Base-by-base conservation (phyloP, 2,113 vertebrate genomes). In the Eptatretus burgeri region DNA sequence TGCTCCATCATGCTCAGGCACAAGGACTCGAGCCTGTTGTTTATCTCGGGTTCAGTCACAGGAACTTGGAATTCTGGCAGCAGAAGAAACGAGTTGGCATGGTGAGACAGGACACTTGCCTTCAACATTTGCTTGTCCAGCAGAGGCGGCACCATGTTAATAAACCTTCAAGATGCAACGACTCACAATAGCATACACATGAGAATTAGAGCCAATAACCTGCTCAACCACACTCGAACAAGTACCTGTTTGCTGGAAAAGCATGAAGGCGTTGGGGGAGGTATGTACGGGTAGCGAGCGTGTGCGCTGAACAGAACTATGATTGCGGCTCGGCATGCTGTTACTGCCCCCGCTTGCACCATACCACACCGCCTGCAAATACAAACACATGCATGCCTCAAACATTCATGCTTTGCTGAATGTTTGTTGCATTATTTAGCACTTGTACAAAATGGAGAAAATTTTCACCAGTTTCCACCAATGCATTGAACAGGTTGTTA, bases 1-100 rank as follows among this genome's bases (percentile, higher is more conserved):
- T 88, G 85, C 79, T 91, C 84, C 51, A 84, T 91, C 85, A 88
- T 91, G 79, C 85, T 88, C 78, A 91, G 81, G 77, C 85, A 91
- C 76, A 91, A 78, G 68, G 85, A 91, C 76, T 91, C 85, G 80
- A 91, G 77, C 71, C 82, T 86, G 67, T 84, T 84, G 75, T 88
- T 88, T 73, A 91, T 91, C 77, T 91, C 85, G 73, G 84, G 78
- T 74, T 91, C 84, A 62, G 81, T 78, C 70, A 82, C 84, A 69
- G 82, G 82, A 73, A 81, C 78, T 72, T 82, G 81, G 80, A 83
- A 91, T 75, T 91, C 85, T 91, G 70, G 12, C 14, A 51, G 52
- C 50, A 63, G 11, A 66, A 12, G 14, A 50, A 50, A 64, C 12
- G 9, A 66, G n/a, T 60, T 12, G 19, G n/a, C 9, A 53, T 10